Percentiles rank a stretch among this genome's conserved stretches.
phyloP scores from a whole-genome alignment of 2,113 vertebrate genomes.

The Eonycteris spelaea region DNA sequence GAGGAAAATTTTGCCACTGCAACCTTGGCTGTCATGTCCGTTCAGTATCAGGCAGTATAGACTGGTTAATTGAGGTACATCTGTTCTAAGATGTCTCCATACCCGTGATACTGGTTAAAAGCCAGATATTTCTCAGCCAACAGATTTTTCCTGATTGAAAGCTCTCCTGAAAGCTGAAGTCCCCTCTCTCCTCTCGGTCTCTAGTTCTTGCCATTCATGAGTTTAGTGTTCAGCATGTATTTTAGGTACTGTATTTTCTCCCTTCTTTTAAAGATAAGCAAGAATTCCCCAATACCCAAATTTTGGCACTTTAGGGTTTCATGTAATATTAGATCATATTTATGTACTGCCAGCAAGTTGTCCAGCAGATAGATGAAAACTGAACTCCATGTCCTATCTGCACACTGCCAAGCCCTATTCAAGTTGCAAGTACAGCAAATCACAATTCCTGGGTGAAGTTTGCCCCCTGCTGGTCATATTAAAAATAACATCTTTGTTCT shows the following conservation, averaged over 20 bases:
- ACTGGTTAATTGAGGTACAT: background rate
- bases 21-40: fast-evolving
- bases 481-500: slow-evolving; percentile 35
- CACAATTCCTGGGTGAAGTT: slow-evolving; percentile 70
- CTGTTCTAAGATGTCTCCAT: background rate
- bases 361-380: background rate
- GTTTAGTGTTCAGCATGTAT: background rate
- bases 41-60: background rate
- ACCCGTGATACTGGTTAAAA: background rate
- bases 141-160: background rate
- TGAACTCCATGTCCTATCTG: background rate
- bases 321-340: background rate
- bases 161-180: background rate
- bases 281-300: background rate
- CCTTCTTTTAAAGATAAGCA: background rate
- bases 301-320: background rate
- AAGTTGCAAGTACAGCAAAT: background rate
- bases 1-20: fast-evolving
- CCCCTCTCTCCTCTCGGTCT: background rate
- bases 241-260: background rate
- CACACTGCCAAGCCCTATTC: background rate
- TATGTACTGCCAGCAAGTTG: background rate
- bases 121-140: background rate
- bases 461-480: slow-evolving; percentile 72
- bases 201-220: background rate